phyloP scores from a whole-genome alignment of 2,113 vertebrate genomes.

The Irena cyanogastra region DNA sequence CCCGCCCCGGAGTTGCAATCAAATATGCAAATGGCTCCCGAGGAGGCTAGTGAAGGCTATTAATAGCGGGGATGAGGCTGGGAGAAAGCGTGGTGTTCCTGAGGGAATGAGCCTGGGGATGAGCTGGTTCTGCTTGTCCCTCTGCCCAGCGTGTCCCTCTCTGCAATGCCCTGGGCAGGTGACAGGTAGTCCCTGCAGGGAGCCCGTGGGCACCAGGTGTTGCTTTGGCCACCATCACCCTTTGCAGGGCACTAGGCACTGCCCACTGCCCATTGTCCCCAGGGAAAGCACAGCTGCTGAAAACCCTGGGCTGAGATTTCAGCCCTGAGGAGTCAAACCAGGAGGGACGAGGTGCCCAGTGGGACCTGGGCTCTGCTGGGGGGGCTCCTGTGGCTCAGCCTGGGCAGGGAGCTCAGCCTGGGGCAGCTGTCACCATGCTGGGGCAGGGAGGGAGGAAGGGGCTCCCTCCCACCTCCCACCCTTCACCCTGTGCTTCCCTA shows the following conservation, averaged over 20 bases:
- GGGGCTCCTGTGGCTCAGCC: rapidly evolving
- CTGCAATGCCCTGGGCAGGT: rapidly evolving
- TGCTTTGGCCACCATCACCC: rapidly evolving
- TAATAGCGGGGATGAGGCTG: slow-evolving; percentile 33
- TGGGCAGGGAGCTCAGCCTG: neutral
- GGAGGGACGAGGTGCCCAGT: neutral
- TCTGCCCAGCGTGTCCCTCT: neutral
- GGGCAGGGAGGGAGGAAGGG: neutral
- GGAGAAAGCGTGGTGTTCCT: neutral
- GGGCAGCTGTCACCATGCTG: rapidly evolving
- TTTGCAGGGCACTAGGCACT: neutral
- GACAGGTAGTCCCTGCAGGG: neutral
- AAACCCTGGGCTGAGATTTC: neutral
- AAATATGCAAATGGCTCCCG: slow-evolving; percentile 72
- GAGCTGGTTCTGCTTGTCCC: neutral
- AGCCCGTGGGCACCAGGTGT: neutral
- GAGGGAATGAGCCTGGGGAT: neutral
- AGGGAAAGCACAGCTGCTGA: neutral
- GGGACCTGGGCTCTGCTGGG: neutral
- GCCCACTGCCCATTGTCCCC: neutral
- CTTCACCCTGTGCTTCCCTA: neutral
- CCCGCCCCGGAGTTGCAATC: slow-evolving; percentile 67
- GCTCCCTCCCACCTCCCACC: no score
- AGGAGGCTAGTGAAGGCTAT: slow-evolving; percentile 49
- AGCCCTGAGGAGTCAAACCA: neutral